Base-by-base conservation (phyloP, 2,888 invertebrate species). In the Biston stratarius region DNA sequence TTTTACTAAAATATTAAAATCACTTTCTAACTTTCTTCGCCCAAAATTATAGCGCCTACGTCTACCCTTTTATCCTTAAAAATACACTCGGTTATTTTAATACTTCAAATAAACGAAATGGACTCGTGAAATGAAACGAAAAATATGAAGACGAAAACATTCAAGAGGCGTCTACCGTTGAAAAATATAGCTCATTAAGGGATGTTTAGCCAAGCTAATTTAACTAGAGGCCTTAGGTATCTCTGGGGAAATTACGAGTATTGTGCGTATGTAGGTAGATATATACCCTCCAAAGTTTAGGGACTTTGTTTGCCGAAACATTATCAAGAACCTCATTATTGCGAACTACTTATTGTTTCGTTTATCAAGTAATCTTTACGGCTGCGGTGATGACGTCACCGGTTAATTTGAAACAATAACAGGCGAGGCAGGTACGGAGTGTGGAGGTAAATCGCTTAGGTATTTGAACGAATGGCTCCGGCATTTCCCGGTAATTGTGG, bases 141-240 rank as follows among this genome's bases (percentile, higher is more conserved):
- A 85, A 85, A 82, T 82, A 79, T 82, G 80, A 77, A 81, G 78
- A 81, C 75, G 80, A 78, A 82, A 83, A 83, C 79, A 84, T 83
- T 80, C 79, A 80, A 80, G 81, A 73, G 80, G 79, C 81, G 80
- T 83, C 83, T 79, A 80, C 86, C 78, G 82, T 82, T 88, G 88
- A 87, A 84, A 89, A 89, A 88, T 89, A 85, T 86, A 82, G 83
- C 83, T 88, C 87, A 88, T 89, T 89, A 89, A 85, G 86, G 79
- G 84, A 90, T 91, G 87, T 90, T 91, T 90, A 91, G 89, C 83
- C 80, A 76, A 87, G 85, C 85, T 91, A 90, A 92, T 92, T 91
- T 89, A 86, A 86, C 86, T 84, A 84, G 86, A 83, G 84, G 86
- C 84, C 81, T 83, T 77, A 81, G 80, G 79, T 78, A 81, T 81